Evolutionary conservation across 2,113 vertebrate species (phyloP), one percentile per base, ranked within the genome.

Genomic region (Trichomycterus rosablanca): DNA sequence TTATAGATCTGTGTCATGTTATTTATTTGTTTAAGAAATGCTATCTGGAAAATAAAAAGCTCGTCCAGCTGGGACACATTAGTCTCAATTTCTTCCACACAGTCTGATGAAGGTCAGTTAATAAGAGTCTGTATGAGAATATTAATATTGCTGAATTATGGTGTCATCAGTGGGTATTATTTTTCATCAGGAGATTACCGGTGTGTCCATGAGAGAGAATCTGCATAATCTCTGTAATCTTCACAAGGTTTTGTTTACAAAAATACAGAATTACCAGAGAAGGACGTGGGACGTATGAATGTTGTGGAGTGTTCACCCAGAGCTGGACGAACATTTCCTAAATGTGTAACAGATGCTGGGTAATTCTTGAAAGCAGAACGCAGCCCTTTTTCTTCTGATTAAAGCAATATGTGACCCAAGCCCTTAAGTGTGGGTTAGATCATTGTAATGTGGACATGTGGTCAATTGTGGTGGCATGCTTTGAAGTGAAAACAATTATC

Each of bases 331-430:
- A 66, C 42, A 60, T 75, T 40, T 46, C 9, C 8, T 32, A 64
- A 75, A 75, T 73, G 70, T 18, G 44, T 40, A 39, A 26, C 75
- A 77, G 73, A 75, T 68, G 68, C 62, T 55, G 64, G 9, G 39
- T 26, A 18, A 64, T 15, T 60, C 24, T 50, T 23, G 60, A 23
- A 49, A 40, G 43, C 40, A 18, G 40, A 44, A 37, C 40, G 7
- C 20, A 12, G 2, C 37, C 12, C 30, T 10, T 23, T 4, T 35
- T 26, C 30, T 46, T 39, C 43, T 65, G 52, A 65, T 65, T 48
- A 40, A 56, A 49, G 22, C 63, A 39, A 45, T 5, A 14, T 65
- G 63, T 22, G 15, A 28, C 52, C 30, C 28, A 7, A 35, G 49
- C n/a, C 7, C 53, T 23, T 2, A 7, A 44, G 28, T 30, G 10